These are phyloP conservation scores for Lepidothrix coronata DNA, from an alignment of 2,113 vertebrate genomes.

Conservation along the genomic window DNA sequence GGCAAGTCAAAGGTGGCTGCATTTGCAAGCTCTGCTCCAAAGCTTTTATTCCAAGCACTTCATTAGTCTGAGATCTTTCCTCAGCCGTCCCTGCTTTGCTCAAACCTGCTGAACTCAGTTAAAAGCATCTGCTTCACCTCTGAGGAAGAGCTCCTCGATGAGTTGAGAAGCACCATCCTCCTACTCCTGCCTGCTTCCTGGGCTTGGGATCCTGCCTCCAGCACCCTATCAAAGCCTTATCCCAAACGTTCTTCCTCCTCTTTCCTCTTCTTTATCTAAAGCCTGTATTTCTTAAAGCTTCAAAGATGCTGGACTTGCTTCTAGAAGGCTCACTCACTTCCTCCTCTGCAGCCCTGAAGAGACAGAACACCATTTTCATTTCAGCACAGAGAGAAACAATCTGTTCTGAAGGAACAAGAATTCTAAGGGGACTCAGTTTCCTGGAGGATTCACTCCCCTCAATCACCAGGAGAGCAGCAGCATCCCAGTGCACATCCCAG, in stretches of 20 bases:
- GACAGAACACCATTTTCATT: background rate
- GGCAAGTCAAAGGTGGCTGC: background rate
- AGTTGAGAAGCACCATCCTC: background rate
- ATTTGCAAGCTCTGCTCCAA: background rate
- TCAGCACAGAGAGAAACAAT: background rate
- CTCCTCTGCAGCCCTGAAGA: background rate
- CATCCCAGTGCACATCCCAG: background rate
- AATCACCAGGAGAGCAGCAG: background rate
- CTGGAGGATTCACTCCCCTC: background rate
- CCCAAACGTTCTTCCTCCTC: background rate
- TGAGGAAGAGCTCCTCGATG: background rate
- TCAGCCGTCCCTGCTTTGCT: background rate
- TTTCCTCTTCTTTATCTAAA: background rate
- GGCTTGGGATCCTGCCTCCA: background rate
- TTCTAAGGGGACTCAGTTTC: background rate
- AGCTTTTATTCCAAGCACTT: background rate
- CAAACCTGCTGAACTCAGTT: background rate
- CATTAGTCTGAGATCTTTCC: background rate
- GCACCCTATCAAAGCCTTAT: background rate
- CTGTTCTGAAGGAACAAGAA: background rate
- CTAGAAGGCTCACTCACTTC: background rate
- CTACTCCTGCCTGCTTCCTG: background rate
- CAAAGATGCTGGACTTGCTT: background rate
- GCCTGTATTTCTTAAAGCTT: background rate
- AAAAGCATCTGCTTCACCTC: background rate